Conservation (phyloP, 2,888 invertebrate genomes). For the Archips xylosteana region DNA sequence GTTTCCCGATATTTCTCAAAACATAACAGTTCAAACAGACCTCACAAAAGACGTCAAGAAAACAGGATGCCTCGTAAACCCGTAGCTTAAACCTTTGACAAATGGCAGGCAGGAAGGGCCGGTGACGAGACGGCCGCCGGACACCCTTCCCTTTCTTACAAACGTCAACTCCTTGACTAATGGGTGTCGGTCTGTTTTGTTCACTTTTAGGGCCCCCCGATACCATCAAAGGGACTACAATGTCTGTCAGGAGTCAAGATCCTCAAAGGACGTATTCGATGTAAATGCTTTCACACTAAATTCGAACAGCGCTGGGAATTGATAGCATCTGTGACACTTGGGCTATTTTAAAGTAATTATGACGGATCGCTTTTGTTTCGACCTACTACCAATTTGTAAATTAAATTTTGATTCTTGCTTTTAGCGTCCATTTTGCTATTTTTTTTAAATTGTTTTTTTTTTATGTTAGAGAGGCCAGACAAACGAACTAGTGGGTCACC, state of each 20-base stretch:
- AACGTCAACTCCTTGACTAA: slow-evolving; percentile 62
- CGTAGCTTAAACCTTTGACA: slow-evolving; percentile 63
- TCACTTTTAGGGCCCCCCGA: slow-evolving; percentile 46
- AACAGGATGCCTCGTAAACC: slow-evolving; percentile 48
- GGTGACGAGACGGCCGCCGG: slow-evolving; percentile 53
- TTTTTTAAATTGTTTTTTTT: too few relatives aligned
- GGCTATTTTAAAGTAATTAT: neutral
- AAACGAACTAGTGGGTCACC: too few relatives aligned
- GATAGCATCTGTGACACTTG: slow-evolving; percentile 10
- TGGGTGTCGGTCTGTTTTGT: slow-evolving; percentile 61
- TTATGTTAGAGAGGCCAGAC: too few relatives aligned
- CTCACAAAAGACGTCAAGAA: slow-evolving; percentile 42
- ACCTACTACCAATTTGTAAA: neutral
- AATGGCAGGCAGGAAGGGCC: slow-evolving; percentile 61
- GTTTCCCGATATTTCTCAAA: neutral
- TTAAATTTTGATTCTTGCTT: too few relatives aligned
- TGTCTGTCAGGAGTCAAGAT: slow-evolving; percentile 33
- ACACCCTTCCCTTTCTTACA: slow-evolving; percentile 57
- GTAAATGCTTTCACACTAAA: slow-evolving; percentile 24
- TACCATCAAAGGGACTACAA: slow-evolving; percentile 38
- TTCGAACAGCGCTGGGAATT: slow-evolving; percentile 10
- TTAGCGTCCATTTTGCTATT: too few relatives aligned
- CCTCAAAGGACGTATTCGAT: slow-evolving; percentile 29
- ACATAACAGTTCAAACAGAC: slow-evolving; percentile 12
- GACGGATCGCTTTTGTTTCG: neutral